Evolutionary conservation across 2,888 invertebrate genomes (phyloP).

Genomic region (Apodemia duryi): DNA sequence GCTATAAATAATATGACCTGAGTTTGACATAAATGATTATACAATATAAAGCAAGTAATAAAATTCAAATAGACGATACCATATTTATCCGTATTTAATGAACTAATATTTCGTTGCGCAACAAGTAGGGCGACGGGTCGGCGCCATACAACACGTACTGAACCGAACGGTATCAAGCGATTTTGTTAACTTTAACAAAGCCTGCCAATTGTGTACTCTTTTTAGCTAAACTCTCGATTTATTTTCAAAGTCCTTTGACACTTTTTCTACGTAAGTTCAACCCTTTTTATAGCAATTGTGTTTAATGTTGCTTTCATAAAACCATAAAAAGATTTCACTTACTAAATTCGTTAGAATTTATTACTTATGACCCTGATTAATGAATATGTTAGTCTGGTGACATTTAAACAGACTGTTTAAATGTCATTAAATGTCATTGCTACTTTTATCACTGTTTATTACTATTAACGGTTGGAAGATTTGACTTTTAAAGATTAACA

Average conservation of each 20-base stretch:
- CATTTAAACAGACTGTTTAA: no score
- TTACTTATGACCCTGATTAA: no score
- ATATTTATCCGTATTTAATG: slow-evolving; percentile 47
- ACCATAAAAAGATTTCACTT: not conserved
- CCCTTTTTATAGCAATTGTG: not conserved
- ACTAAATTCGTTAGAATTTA: not conserved
- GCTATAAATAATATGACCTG: not conserved
- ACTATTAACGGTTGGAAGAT: no score
- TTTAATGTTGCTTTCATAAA: not conserved
- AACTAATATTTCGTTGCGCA: slow-evolving; percentile 45
- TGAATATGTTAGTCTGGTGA: no score
- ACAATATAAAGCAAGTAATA: not conserved
- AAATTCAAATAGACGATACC: not conserved
- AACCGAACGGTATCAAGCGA: slow-evolving; percentile 25
- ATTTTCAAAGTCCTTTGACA: slow-evolving; percentile 19
- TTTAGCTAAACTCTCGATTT: slow-evolving; percentile 21
- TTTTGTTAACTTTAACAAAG: slow-evolving; percentile 25
- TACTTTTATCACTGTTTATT: no score
- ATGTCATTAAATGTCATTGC: no score
- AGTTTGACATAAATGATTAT: not conserved
- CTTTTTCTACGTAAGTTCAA: not conserved
- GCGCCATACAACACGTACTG: slow-evolving; percentile 39
- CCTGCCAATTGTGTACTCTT: slow-evolving; percentile 22
- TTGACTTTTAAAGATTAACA: not conserved
- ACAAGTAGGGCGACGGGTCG: slow-evolving; percentile 69